Conservation (phyloP, 2,113 vertebrate species). For the Seriola aureovittata region DNA sequence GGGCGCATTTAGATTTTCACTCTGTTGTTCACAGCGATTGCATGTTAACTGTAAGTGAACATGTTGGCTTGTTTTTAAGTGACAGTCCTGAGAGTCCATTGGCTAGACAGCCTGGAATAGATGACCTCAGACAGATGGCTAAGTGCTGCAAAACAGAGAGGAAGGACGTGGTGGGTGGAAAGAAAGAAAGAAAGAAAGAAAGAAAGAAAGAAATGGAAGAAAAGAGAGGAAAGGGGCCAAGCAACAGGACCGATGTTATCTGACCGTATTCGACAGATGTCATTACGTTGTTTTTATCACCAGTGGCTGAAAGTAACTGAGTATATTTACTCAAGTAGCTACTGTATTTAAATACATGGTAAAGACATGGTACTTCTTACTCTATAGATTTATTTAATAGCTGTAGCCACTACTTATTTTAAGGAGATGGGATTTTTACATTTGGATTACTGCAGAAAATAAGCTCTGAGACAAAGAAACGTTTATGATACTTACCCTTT, state of each 20-base stretch:
- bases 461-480: too few species aligned
- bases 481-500: too few species aligned
- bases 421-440: too few species aligned
- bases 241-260: background rate
- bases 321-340: background rate
- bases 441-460: too few species aligned
- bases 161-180: constrained; percentile 40
- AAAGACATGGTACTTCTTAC: too few species aligned
- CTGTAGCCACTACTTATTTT: too few species aligned
- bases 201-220: constrained; percentile 1
- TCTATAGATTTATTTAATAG: too few species aligned
- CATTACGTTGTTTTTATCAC: background rate
- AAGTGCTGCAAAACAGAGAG: constrained; percentile 13
- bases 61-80: constrained; percentile 33
- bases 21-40: background rate
- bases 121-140: constrained; percentile 60
- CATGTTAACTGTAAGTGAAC: constrained; percentile 28
- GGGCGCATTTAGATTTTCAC: background rate
- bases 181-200: constrained; percentile 15
- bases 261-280: background rate
- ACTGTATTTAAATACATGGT: background rate
- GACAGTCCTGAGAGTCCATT: constrained; percentile 19
- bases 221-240: background rate
- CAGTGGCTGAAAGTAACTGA: background rate
- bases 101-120: constrained; percentile 48